Base-by-base conservation (phyloP, 2,113 vertebrate species). In the Hipposideros armiger region DNA sequence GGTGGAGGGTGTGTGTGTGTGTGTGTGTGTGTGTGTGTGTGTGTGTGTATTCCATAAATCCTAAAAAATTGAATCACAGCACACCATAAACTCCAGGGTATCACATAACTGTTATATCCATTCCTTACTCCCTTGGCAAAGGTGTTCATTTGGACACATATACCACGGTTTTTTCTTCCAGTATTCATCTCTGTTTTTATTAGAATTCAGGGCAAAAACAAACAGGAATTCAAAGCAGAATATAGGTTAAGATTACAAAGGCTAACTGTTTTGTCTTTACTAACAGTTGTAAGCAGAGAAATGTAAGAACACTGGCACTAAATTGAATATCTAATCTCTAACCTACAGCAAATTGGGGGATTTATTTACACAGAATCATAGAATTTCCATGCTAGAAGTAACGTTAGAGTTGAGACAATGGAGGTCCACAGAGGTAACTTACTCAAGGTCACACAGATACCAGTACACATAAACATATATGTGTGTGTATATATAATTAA, bases 261-360 rank as follows among this genome's bases (percentile, higher is more conserved):
- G 1, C 7, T 97, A 58, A 92, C 13, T 80, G 4, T 92, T 91
- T 98, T 69, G 47, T 40, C 26, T 52, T 14, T 40, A 76, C 47
- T 78, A 88, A 20, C 4, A 3, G 60, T 58, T 36, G 5, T 36
- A 91, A 88, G 32, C 76, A 93, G 77, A 95, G 72, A 90, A 92
- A 94, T 62, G 0, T 50, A 96, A 94, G 90, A 70, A 93, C 24
- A 90, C 5, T 26, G 67, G 40, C 69, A 87, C 76, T 72, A 94
- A 80, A 90, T 0, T 90, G 62, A 94, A 2, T 58, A 93, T 50
- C 52, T 87, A 36, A 80, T 91, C 13, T 91, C 26, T 69, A 73
- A 81, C 24, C 40, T 72, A 72, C 16, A 95, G 56, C 30, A 80
- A 73, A 13, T 5, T 56, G 16, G 19, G 11, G 19, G 42, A 85